Evolutionary conservation across 2,888 invertebrate genomes (phyloP).

Genomic region (Xestia rhomboidea): DNA sequence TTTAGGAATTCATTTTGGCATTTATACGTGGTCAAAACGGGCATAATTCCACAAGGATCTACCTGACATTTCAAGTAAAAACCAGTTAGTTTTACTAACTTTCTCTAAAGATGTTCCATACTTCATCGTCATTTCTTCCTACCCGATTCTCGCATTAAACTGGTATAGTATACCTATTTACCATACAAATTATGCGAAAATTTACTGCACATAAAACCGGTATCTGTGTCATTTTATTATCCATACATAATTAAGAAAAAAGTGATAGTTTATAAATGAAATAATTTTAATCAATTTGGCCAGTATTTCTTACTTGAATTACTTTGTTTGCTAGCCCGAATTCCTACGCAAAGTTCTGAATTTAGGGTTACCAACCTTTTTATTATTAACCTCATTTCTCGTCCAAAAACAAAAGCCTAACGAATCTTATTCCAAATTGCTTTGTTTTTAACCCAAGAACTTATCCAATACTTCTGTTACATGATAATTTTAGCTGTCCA

Average conservation of each 20-base stretch:
- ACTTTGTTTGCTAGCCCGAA: constrained; percentile 19
- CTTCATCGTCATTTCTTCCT: constrained; percentile 38
- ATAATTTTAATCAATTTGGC: constrained; percentile 4
- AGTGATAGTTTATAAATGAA: constrained; percentile 9
- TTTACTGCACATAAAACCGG: constrained; percentile 29
- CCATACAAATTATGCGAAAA: constrained; percentile 49
- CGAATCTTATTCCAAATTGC: constrained; percentile 24
- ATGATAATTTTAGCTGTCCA: constrained; percentile 41
- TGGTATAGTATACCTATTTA: constrained; percentile 42
- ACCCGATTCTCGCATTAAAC: constrained; percentile 53
- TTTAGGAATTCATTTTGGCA: not conserved
- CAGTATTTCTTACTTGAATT: not conserved
- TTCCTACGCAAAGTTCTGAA: not conserved
- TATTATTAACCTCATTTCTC: constrained; percentile 33
- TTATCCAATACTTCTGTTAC: constrained; percentile 42
- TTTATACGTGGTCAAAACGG: not conserved
- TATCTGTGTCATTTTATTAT: constrained; percentile 12
- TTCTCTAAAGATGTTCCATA: constrained; percentile 53
- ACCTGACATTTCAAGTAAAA: constrained; percentile 24
- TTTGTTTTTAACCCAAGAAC: constrained; percentile 39
- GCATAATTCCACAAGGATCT: constrained; percentile 23
- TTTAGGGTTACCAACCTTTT: constrained; percentile 1
- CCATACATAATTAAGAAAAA: constrained; percentile 26
- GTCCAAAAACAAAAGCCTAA: constrained; percentile 47
- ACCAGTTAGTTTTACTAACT: constrained; percentile 41